A percentile compares a stretch with the other conserved stretches of the same genome.
phyloP scores from a whole-genome alignment of 2,113 vertebrate species.

The Heloderma charlesbogerti region DNA sequence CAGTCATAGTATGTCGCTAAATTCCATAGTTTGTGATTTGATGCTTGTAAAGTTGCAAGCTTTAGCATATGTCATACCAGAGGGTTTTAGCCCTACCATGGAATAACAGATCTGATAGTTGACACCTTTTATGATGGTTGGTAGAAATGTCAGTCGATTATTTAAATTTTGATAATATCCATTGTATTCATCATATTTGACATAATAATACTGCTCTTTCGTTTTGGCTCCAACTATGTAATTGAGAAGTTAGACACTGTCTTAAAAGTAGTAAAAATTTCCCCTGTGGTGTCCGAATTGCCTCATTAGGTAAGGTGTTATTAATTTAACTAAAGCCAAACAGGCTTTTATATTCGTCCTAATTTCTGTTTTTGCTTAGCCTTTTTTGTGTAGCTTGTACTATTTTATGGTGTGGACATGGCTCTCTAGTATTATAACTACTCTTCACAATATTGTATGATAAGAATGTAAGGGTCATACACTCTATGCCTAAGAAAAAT shows the following conservation, averaged over 20 bases:
- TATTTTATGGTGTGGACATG: background rate
- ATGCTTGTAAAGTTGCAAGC: background rate
- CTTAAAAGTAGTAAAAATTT: conserved; percentile 8
- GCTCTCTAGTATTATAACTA: background rate
- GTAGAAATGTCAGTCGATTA: background rate
- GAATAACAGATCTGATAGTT: background rate
- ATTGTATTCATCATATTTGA: background rate
- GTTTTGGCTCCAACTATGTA: background rate
- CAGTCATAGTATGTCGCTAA: conserved; percentile 19
- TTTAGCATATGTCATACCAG: background rate
- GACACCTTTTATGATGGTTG: conserved; percentile 26
- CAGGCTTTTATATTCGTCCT: background rate
- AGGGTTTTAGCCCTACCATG: background rate
- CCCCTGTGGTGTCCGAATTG: background rate
- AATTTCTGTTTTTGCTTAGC: background rate
- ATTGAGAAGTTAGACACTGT: background rate
- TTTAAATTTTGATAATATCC: conserved; percentile 28
- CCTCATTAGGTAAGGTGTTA: conserved; percentile 33
- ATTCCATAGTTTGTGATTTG: conserved; percentile 26
- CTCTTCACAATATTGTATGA: background rate
- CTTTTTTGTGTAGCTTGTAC: background rate
- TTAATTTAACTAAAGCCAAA: conserved; percentile 4
- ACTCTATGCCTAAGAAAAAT: conserved; percentile 46
- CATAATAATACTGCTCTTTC: background rate
- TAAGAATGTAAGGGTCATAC: background rate